phyloP scores from a whole-genome alignment of 1,140 invertebrate species.

The Sycobia sp. region DNA sequence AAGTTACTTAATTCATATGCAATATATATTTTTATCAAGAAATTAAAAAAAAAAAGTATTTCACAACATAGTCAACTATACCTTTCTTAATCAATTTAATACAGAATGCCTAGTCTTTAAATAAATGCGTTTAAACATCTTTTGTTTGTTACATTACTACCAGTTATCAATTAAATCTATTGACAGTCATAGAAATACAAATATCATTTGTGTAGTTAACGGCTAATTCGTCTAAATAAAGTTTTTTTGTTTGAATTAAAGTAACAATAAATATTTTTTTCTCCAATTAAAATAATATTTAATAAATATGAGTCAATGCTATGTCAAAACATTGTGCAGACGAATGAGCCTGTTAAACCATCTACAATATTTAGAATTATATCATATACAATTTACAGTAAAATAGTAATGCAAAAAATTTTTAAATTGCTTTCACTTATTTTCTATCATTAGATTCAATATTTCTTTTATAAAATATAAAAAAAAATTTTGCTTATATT shows the following conservation, averaged over 20 bases:
- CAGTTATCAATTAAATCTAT: neutral
- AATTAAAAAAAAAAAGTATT: constrained; percentile 2
- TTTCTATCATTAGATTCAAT: neutral
- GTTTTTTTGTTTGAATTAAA: constrained; percentile 26
- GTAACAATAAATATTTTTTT: constrained; percentile 28
- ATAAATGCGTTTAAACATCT: neutral
- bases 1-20: too few relatives aligned
- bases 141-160: constrained; percentile 9
- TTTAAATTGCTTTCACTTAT: neutral
- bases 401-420: neutral
- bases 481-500: constrained; percentile 17
- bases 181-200: constrained; percentile 1
- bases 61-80: constrained; percentile 14
- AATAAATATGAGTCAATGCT: neutral
- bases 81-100: constrained; percentile 25
- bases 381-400: constrained; percentile 18
- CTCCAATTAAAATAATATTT: constrained; percentile 31
- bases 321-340: neutral
- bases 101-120: constrained; percentile 1
- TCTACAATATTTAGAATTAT: neutral
- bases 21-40: too few relatives aligned
- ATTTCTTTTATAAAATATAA: constrained; percentile 8
- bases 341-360: neutral
- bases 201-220: neutral
- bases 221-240: constrained; percentile 12